phyloP scores from a whole-genome alignment of 2,113 vertebrate genomes.

The Leptodactylus fuscus region DNA sequence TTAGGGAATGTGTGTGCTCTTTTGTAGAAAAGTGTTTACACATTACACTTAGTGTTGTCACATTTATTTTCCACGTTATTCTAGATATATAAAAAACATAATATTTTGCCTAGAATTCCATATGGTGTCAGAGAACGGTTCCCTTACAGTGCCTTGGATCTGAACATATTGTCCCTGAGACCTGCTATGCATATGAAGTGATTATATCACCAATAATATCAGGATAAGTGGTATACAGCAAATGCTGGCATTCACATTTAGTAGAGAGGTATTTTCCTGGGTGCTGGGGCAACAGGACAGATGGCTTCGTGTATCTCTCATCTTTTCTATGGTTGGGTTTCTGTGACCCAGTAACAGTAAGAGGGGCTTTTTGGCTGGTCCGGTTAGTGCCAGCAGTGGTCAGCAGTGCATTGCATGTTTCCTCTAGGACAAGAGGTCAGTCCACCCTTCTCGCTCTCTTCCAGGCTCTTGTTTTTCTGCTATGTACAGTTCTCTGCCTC shows the following conservation, averaged over 20 bases:
- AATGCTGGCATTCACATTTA: background rate
- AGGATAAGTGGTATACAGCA: background rate
- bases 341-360: constrained; percentile 15
- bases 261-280: background rate
- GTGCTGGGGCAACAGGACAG: background rate
- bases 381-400: background rate
- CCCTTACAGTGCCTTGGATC: background rate
- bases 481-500: background rate
- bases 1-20: background rate
- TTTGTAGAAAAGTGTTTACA: background rate
- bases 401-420: background rate
- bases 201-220: background rate
- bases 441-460: background rate
- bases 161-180: background rate
- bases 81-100: no score
- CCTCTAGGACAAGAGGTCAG: background rate
- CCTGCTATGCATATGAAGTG: background rate
- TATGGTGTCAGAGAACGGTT: background rate
- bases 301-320: background rate
- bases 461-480: background rate
- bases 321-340: background rate
- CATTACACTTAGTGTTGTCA: no score
- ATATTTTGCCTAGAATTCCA: background rate
- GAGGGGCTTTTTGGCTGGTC: background rate
- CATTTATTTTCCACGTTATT: background rate